Evolutionary conservation across 2,888 invertebrate species (phyloP).

Genomic region (Drosophila eohydei): DNA sequence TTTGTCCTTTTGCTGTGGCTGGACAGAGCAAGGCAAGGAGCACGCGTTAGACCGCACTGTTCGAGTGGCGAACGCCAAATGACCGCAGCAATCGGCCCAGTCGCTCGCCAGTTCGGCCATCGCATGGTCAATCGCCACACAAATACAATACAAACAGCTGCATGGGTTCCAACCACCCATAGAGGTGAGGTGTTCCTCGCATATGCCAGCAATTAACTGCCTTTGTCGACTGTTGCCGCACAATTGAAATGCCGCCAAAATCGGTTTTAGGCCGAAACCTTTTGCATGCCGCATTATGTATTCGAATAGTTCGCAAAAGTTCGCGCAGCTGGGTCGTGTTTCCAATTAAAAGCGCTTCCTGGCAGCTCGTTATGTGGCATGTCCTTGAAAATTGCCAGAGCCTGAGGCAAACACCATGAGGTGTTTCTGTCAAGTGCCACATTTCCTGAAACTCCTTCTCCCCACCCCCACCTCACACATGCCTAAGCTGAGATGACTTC

Average conservation of each 20-base stretch:
- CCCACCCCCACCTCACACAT: no score
- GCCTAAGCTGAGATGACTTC: conserved; percentile 62
- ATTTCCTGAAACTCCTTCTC: conserved; percentile 38
- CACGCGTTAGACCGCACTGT: conserved; percentile 68
- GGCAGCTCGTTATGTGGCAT: conserved; percentile 17
- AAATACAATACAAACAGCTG: conserved; percentile 29
- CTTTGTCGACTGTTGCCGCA: conserved; percentile 48
- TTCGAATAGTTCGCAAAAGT: conserved; percentile 33
- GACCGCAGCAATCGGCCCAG: conserved; percentile 71
- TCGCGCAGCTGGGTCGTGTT: conserved; percentile 21
- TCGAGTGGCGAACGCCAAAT: conserved; percentile 81
- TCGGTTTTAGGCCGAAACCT: conserved; percentile 29
- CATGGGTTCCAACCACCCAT: conserved; percentile 8
- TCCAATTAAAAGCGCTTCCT: conserved; percentile 70
- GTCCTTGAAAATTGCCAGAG: conserved; percentile 51
- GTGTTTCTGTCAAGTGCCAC: conserved; percentile 46
- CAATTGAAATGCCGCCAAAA: conserved; percentile 57
- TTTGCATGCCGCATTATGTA: conserved; percentile 59
- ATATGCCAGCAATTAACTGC: conserved; percentile 41
- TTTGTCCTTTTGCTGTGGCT: conserved; percentile 30
- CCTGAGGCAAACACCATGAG: conserved; percentile 1
- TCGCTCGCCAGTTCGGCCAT: conserved; percentile 52
- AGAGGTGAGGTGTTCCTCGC: neutral
- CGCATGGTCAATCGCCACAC: conserved; percentile 41
- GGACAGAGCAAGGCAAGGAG: conserved; percentile 48